Evolutionary conservation across 2,113 vertebrate species (phyloP).

Genomic region (Ifrita kowaldi): DNA sequence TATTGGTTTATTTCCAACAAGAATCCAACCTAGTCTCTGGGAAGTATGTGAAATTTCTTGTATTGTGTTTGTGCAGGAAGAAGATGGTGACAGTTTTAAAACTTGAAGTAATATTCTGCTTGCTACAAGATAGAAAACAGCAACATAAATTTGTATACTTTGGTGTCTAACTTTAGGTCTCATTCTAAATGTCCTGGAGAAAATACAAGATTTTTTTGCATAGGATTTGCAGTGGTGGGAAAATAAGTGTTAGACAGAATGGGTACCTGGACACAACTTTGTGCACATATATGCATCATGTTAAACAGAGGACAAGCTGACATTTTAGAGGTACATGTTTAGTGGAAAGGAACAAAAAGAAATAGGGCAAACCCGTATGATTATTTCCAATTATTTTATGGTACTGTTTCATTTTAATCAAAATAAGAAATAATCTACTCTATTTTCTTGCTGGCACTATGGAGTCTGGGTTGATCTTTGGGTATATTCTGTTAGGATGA

Average conservation of each 20-base stretch:
- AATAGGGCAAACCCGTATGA: not conserved
- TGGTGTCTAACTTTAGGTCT: not conserved
- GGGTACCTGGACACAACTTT: not conserved
- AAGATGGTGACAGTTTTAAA: not conserved
- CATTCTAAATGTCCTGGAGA: not conserved
- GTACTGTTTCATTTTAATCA: not conserved
- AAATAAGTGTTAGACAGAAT: not conserved
- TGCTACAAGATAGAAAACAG: not conserved
- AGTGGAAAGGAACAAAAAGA: not conserved
- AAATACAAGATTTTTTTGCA: not conserved
- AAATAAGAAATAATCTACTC: not conserved
- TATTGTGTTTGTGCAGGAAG: not conserved
- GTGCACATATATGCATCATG: fast-evolving
- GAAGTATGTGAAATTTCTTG: not conserved
- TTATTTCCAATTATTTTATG: not conserved
- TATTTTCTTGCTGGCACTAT: not conserved
- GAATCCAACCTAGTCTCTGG: not conserved
- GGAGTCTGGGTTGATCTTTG: not conserved
- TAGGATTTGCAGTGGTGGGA: fast-evolving
- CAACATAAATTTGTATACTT: not conserved
- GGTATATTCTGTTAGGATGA: not conserved
- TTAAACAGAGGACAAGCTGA: not conserved
- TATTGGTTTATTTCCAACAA: not conserved
- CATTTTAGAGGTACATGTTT: not conserved
- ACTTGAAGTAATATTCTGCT: not conserved